Conservation (phyloP, 2,888 invertebrate species). For the Lumbricus terrestris region DNA sequence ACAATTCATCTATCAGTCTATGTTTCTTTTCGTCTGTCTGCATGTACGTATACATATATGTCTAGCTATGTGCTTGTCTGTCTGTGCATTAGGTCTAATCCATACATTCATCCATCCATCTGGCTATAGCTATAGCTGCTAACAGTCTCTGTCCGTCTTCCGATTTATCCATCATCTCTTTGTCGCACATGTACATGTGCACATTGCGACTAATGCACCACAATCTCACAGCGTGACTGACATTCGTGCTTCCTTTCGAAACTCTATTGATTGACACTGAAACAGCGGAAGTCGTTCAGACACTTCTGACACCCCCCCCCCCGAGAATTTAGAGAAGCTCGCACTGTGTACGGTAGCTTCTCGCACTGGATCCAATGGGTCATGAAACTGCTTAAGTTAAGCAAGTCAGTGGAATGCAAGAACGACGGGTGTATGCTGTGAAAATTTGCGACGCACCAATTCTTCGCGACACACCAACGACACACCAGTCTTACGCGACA, state of each 20-base stretch:
- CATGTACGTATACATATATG: no score
- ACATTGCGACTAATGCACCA: not conserved
- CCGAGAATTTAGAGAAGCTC: not conserved
- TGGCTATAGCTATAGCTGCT: not conserved
- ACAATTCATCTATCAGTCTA: not conserved
- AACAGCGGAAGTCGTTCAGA: not conserved
- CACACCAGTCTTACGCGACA: no score
- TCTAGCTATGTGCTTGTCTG: no score
- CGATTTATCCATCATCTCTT: no score
- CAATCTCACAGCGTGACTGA: not conserved
- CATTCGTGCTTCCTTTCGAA: not conserved
- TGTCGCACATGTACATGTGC: no score
- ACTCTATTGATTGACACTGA: not conserved
- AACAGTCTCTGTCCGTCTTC: not conserved
- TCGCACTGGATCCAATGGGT: not conserved
- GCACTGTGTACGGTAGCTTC: no score
- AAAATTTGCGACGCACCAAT: no score
- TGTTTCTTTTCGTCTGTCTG: no score
- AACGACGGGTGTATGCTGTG: no score
- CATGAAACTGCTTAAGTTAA: no score
- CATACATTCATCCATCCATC: not conserved
- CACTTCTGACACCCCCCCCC: not conserved
- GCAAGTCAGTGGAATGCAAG: no score
- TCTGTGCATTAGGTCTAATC: not conserved
- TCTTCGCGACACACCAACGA: no score